These are phyloP conservation scores for Lepilemur ruficaudatus DNA, from an alignment of 2,797 vertebrate genomes.

Conservation along the genomic window DNA sequence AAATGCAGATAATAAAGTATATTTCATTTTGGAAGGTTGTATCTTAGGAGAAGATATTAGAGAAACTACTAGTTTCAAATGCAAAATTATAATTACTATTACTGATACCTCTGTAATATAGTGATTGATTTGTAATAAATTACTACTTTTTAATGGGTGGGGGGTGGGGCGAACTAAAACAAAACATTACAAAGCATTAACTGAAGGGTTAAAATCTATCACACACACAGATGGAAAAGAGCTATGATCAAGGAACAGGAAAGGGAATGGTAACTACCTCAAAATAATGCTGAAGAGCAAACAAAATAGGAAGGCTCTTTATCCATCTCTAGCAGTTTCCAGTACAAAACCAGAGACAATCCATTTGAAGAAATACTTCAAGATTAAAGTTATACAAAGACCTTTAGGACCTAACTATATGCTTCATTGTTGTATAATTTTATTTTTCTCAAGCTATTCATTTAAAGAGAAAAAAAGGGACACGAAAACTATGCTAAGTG, in stretches of 20 bases:
- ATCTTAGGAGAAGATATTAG: background rate
- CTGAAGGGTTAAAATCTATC: slow-evolving; percentile 25
- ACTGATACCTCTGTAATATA: background rate
- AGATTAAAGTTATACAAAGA: slow-evolving; percentile 13
- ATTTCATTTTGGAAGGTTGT: background rate
- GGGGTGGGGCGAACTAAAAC: background rate
- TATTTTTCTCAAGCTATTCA: slow-evolving; percentile 23
- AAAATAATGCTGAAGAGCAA: background rate
- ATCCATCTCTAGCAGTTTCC: background rate
- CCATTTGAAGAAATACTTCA: slow-evolving; percentile 14
- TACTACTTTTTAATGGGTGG: background rate
- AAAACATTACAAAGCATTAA: slow-evolving; percentile 34
- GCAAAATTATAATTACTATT: background rate
- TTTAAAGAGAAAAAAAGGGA: slow-evolving; percentile 37
- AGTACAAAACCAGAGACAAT: background rate
- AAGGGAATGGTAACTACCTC: background rate
- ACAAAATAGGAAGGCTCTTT: background rate
- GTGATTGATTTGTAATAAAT: background rate
- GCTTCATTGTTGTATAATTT: background rate
- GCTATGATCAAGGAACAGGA: background rate
- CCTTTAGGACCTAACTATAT: background rate
- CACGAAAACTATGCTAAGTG: background rate
- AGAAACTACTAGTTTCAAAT: slow-evolving; percentile 13
- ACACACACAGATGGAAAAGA: background rate
- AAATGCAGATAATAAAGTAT: slow-evolving; percentile 23